Evolutionary conservation across 2,888 invertebrate species (phyloP), one percentile per base, ranked within the genome.

Genomic region (Eupithecia pulchellata): DNA sequence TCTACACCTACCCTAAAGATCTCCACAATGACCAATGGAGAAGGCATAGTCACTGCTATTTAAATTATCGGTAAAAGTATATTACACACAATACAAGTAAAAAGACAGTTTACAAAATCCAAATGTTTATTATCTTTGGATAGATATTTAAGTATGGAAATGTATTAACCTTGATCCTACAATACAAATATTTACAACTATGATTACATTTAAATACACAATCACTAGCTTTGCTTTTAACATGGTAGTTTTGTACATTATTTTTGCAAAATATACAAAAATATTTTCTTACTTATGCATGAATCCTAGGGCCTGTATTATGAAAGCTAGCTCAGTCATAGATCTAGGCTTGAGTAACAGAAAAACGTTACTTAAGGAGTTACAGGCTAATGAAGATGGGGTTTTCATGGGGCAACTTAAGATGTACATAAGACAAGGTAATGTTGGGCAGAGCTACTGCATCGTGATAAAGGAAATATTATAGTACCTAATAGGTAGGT

Each of bases 111-210:
- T 84, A 81, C 68, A 78, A 83, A 86, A 85, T 85, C 81, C 82
- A 84, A 81, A 79, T 77, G 71, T 89, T 88, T 89, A 87, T 85
- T 89, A 82, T 76, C 76, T 83, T 84, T 84, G 82, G 82, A 86
- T 86, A 82, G 79, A 81, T 83, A 82, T 82, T 82, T 81, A 83
- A 81, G 80, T 81, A 81, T 83, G 82, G 82, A 84, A 83, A 81
- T 81, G 62, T 78, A 81, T 77, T 78, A 76, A 72, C 77, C 73
- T 79, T 81, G 79, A 78, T 77, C 77, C 77, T 81, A 81, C 77
- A 81, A 81, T 80, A 79, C 77, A 83, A 78, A 79, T 84, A 82
- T 83, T 71, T 82, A 81, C 80, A 81, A 78, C 68, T 74, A 74
- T 78, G 76, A 65, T 47, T 81, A 61, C 11, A 79, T 71, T 79